Base-by-base conservation (phyloP, 2,113 vertebrate species). In the Forbesichthys agassizii region DNA sequence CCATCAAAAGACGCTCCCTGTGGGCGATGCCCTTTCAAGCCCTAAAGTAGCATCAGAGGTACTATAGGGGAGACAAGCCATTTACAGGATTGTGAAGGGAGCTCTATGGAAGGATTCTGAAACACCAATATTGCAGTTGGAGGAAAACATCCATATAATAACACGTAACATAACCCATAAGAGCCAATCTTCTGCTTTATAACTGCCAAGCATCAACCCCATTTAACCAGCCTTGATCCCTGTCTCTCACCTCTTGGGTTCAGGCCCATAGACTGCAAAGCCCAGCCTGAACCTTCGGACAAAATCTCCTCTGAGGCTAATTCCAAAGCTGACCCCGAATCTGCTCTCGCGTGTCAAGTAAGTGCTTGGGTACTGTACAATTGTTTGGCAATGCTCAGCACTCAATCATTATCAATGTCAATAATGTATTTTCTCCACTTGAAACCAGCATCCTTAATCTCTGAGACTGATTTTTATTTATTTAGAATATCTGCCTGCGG, bases 261-360 rank as follows among this genome's bases (percentile, higher is more conserved):
- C 67, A 99, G 97, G 96, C 95, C 95, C 61, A 91, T 95, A 69
- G 96, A 99, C 80, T 94, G 93, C 80, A 96, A 94, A 86, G 91
- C 91, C 33, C 94, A 94, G 64, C 83, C 91, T 54, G 96, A 98
- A 74, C 83, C 93, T 64, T 73, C 84, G 1, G 86, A 90, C 77
- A 98, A 94, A 88, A 94, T 91, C 71, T 85, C 91, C 61, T 81
- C 94, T 87, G 96, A 97, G 69, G 80, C 88, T 33, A 93, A 95
- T 77, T 91, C 93, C 27, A 87, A 93, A 63, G 91, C 92, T 1
- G 96, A 98, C 62, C 80, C 94, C 61, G 97, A 98, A 78, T 89
- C 93, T 66, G 92, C 92, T 33, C 89, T 95, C 56, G 85, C 94
- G 69, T 77, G 92, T 85, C 96, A 98, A 94, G 96, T 98, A 95